Conservation (phyloP, 2,888 invertebrate genomes). For the Trachelus tabidus region DNA sequence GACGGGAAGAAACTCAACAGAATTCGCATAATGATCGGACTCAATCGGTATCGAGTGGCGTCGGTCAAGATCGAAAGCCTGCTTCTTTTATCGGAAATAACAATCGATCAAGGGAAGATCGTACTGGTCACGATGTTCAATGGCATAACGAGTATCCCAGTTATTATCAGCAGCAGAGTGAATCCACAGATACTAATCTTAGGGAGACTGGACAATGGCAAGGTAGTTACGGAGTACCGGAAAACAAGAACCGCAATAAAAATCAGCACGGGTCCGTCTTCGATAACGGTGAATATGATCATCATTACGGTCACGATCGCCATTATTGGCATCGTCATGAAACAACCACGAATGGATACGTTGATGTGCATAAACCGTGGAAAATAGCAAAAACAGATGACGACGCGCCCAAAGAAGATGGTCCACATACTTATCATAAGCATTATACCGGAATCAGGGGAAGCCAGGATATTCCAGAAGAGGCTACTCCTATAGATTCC, state of each 20-base stretch:
- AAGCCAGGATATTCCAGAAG: neutral
- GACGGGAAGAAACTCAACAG: slow-evolving; percentile 1
- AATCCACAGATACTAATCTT: neutral
- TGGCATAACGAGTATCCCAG: neutral
- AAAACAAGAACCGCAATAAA: neutral
- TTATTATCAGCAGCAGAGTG: neutral
- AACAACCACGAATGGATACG: neutral
- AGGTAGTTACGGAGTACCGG: neutral
- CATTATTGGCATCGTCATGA: neutral
- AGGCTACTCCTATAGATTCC: neutral
- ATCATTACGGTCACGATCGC: neutral
- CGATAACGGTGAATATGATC: neutral
- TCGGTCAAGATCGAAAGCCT: neutral
- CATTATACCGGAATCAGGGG: neutral
- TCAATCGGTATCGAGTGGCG: neutral
- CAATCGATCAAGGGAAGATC: neutral
- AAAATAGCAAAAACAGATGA: neutral
- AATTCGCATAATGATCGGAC: neutral
- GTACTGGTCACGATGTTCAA: neutral
- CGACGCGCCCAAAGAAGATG: neutral
- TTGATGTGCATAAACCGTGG: neutral
- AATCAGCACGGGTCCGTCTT: neutral
- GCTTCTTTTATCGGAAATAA: neutral
- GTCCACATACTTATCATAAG: neutral
- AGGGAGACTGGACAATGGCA: neutral